phyloP scores from a whole-genome alignment of 2,113 vertebrate genomes.

The Coptodon bakossiorum region DNA sequence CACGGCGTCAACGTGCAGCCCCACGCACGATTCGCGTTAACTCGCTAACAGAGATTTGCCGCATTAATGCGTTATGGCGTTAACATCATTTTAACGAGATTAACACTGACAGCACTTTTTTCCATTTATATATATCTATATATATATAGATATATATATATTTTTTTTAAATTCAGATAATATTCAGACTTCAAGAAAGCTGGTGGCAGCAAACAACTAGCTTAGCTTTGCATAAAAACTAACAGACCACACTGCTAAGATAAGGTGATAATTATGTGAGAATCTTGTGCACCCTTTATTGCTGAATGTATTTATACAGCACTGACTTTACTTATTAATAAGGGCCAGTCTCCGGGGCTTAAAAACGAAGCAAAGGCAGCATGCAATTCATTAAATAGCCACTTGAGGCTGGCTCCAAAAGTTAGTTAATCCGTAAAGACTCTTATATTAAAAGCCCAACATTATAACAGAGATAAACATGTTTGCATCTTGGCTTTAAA shows the following conservation, averaged over 20 bases:
- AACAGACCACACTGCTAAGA: background rate
- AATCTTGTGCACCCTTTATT: background rate
- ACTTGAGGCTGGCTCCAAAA: background rate
- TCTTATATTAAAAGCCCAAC: background rate
- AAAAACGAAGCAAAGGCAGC: background rate
- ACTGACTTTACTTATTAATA: background rate
- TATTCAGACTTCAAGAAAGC: background rate
- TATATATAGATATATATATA: no score
- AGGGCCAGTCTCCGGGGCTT: background rate
- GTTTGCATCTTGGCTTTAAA: background rate
- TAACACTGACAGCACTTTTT: background rate
- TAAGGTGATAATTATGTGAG: background rate
- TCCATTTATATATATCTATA: background rate
- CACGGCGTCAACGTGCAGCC: rapidly evolving
- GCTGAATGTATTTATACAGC: background rate
- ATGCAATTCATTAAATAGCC: background rate
- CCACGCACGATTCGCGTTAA: rapidly evolving
- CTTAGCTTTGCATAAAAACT: background rate
- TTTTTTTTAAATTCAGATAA: background rate
- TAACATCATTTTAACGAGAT: background rate
- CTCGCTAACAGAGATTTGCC: background rate
- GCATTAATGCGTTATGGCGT: rapidly evolving
- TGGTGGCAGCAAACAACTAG: background rate
- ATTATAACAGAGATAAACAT: background rate
- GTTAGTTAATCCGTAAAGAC: background rate